Evolutionary conservation across 2,113 vertebrate genomes (phyloP).

Genomic region (Oostethus manadensis): DNA sequence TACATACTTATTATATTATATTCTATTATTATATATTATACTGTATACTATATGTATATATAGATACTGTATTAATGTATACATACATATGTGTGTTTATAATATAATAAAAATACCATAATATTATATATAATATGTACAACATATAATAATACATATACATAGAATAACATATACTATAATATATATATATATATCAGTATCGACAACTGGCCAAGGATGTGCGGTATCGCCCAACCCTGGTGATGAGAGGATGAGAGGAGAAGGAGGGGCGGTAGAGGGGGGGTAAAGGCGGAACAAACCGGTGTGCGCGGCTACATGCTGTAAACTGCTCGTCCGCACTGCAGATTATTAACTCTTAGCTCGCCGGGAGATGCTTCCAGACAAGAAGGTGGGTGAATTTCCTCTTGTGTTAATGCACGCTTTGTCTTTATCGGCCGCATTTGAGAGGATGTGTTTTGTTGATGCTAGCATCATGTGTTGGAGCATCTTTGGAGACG

Average conservation of each 20-base stretch:
- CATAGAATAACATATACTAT: no score
- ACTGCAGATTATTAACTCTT: constrained; percentile 80
- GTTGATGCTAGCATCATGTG: background rate
- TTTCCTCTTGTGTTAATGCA: constrained; percentile 1
- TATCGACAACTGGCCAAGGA: no score
- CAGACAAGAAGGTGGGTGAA: constrained; percentile 62
- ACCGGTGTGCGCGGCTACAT: constrained; percentile 75
- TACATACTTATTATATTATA: no score
- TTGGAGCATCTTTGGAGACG: constrained; percentile 17
- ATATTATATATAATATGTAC: no score
- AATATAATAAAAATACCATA: no score
- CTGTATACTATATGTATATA: no score
- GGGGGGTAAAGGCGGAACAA: constrained; percentile 68
- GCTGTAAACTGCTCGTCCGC: constrained; percentile 74
- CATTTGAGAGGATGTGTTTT: background rate
- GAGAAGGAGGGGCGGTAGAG: constrained; percentile 20
- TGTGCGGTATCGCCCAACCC: no score
- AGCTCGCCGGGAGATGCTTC: constrained; percentile 54
- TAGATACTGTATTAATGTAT: no score
- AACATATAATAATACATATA: no score
- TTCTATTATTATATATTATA: no score
- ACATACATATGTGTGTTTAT: no score
- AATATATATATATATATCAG: no score
- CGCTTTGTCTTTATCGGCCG: constrained; percentile 1
- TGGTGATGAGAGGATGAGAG: constrained; percentile 28